Evolutionary conservation across 1,140 invertebrate genomes (phyloP), one percentile per base, ranked within the genome.

Genomic region (Apis florea): DNA sequence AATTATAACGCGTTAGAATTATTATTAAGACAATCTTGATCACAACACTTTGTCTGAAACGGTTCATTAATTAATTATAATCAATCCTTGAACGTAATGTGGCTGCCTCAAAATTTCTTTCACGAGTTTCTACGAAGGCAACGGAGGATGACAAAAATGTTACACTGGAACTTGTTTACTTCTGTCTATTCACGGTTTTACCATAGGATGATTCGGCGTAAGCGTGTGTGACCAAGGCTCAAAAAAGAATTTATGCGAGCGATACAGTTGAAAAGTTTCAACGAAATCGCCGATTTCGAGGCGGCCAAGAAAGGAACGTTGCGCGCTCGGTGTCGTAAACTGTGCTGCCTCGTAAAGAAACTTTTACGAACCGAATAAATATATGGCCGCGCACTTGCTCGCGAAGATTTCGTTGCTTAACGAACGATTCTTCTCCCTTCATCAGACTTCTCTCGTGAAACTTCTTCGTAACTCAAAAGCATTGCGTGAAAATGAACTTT

Each of bases 311-410:
- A 64, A 19, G 58, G 24, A 61, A 13, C 17, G 69, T 47, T 40
- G 8, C 31, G 21, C 11, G 40, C 49, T 54, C 26, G 17, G 12
- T 26, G 26, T 68, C 77, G 77, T 74, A 76, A 80, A 75, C 40
- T 51, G 47, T 17, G 53, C 12, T 53, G 79, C 68, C 78, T 84
- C 81, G 85, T 87, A 82, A 87, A 89, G 67, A 68, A 59, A 84
- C 79, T 89, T 89, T 89, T 88, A 89, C 79, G 87, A 83, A 77
- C 67, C 67, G 53, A 70, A 82, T 88, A 89, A 89, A 88, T 88
- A 85, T 87, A 86, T 64, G 74, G 73, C 69, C 51, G 54, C 67
- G 80, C 85, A 85, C 84, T 79, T 81, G 76, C 59, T 72, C 64
- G 77, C 82, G 76, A 80, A 63, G 76, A 78, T 87, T n/a, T 31